Evolutionary conservation across 1,140 invertebrate genomes (phyloP).

Genomic region (Carcinoscorpius rotundicauda): DNA sequence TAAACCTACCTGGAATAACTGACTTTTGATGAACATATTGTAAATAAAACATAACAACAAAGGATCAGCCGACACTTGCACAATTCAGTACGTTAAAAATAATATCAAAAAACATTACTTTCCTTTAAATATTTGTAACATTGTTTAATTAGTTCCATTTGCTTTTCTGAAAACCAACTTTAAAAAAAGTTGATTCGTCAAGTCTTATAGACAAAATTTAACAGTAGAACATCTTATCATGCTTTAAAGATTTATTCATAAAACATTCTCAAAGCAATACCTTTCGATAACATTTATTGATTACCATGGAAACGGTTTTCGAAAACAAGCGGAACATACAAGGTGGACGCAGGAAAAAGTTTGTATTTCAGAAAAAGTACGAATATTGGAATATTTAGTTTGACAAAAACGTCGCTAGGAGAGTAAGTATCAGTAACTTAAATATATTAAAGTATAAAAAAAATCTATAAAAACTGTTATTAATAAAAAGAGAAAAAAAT

Average conservation of each 20-base stretch:
- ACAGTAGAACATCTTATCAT: background rate
- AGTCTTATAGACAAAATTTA: background rate
- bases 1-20: background rate
- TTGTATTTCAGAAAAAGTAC: background rate
- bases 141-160: too few species aligned
- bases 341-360: background rate
- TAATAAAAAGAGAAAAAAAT: background rate
- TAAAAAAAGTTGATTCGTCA: background rate
- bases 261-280: background rate
- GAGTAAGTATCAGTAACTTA: background rate
- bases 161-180: background rate
- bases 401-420: background rate
- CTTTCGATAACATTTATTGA: background rate
- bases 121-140: too few species aligned
- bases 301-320: background rate
- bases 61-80: background rate
- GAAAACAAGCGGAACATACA: background rate
- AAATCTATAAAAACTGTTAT: background rate
- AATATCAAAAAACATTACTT: background rate
- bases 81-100: background rate
- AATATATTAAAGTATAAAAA: background rate
- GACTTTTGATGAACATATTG: background rate
- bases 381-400: background rate
- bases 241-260: background rate
- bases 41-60: background rate